A percentile compares a stretch with the other conserved stretches of the same genome.
These are phyloP conservation scores for Leptogaster cylindrica DNA, from an alignment of 2,888 invertebrate genomes.

Conservation along the genomic window DNA sequence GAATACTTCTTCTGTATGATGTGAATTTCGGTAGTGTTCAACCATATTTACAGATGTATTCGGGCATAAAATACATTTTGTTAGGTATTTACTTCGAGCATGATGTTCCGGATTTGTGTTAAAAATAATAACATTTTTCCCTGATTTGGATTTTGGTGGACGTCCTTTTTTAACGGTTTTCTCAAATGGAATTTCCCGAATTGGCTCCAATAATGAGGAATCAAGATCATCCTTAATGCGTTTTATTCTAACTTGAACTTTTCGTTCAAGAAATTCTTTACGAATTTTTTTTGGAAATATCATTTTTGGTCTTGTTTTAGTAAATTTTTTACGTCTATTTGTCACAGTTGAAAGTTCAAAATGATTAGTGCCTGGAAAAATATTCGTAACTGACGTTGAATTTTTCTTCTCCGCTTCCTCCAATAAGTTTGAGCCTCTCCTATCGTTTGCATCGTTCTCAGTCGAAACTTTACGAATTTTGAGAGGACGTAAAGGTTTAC, in stretches of 20 bases:
- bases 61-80: neutral
- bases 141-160: neutral
- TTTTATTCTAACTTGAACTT: neutral
- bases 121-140: neutral
- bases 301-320: neutral
- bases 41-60: neutral
- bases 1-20: conserved; percentile 2
- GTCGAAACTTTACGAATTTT: no score
- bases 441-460: no score
- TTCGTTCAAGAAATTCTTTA: neutral
- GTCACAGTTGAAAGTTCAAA: no score
- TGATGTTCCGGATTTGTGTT: conserved; percentile 9
- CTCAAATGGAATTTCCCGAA: neutral
- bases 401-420: no score
- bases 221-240: neutral
- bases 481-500: no score
- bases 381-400: no score
- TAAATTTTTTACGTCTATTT: neutral
- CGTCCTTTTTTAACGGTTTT: neutral
- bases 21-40: neutral
- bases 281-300: neutral
- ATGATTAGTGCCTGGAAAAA: no score
- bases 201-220: neutral
- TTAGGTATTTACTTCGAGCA: neutral
- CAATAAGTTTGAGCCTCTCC: no score